Evolutionary conservation across 2,888 invertebrate genomes (phyloP), one percentile per base, ranked within the genome.

Genomic region (Neocrepidodera transversa): DNA sequence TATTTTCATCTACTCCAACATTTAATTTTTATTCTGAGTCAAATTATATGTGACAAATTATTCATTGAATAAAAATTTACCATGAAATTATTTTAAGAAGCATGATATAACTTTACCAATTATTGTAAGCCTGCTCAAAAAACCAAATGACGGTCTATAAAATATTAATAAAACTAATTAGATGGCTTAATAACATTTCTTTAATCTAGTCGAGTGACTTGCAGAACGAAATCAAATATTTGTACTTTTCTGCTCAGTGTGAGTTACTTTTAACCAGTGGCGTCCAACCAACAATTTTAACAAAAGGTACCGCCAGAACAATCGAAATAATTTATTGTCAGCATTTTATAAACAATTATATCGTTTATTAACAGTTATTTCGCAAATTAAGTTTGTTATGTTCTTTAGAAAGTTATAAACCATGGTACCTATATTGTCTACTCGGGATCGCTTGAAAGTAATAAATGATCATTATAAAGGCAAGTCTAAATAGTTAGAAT

Each of bases 191-290:
- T 45, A 60, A 47, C 40, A 17, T 18, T 53, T 49, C 47, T 47
- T 54, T 38, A 60, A 60, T 60, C 59, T 55, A 60, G 59, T 45
- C 16, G 45, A 51, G 45, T 60, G 59, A 60, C 59, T 60, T 50
- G 59, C 59, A 45, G 38, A 60, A 60, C 45, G 30, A 17, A 26
- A 36, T 7, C 40, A 17, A 53, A 59, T 60, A 60, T 54, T 59
- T 38, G 26, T 20, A 50, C 50, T 28, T 55, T 49, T 30, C 43
- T 45, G 16, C 59, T 38, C 59, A 50, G 59, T 50, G 47, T 40
- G 51, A 52, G 51, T 35, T 18, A 18, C 11, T 23, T 23, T 6
- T 2, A 43, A 23, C 2, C 43, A 43, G 14, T 14, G 38, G 38
- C 38, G 38, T 16, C 14, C 16, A 38, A 2, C 11, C 1, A 35